phyloP scores from a whole-genome alignment of 2,888 invertebrate genomes.

The Eremobia ochroleuca region DNA sequence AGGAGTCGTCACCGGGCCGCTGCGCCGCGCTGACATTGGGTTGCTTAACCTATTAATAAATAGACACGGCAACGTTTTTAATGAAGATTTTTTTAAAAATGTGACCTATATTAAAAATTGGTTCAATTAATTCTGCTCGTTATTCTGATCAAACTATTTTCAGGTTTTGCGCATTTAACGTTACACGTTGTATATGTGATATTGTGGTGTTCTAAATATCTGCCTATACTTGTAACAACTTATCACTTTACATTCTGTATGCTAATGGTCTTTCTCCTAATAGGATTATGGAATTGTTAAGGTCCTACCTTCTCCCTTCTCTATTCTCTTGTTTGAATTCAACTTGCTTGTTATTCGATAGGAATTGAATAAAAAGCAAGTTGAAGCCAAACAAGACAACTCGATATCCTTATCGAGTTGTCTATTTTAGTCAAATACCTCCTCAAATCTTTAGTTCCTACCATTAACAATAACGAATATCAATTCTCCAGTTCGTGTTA shows the following conservation, averaged over 20 bases:
- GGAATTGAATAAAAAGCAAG: no score
- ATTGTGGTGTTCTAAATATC: background rate
- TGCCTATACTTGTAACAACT: background rate
- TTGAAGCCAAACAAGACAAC: no score
- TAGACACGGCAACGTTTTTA: no score
- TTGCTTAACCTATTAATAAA: no score
- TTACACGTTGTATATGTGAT: no score
- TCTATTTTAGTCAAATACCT: background rate
- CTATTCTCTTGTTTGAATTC: background rate
- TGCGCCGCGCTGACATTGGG: no score
- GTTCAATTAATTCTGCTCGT: no score
- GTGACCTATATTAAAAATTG: no score
- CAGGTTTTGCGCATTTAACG: no score
- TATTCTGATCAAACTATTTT: no score
- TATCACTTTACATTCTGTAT: background rate
- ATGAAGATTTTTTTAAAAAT: no score
- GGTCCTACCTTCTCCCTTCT: background rate
- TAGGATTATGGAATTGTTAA: background rate
- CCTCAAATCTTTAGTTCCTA: background rate
- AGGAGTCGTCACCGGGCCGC: no score
- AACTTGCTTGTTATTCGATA: background rate
- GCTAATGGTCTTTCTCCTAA: background rate
- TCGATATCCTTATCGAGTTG: background rate
- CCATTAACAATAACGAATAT: background rate
- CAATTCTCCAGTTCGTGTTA: slow-evolving; percentile 7